Conservation (phyloP, 1,140 invertebrate genomes). For the Anastatus disparis region DNA sequence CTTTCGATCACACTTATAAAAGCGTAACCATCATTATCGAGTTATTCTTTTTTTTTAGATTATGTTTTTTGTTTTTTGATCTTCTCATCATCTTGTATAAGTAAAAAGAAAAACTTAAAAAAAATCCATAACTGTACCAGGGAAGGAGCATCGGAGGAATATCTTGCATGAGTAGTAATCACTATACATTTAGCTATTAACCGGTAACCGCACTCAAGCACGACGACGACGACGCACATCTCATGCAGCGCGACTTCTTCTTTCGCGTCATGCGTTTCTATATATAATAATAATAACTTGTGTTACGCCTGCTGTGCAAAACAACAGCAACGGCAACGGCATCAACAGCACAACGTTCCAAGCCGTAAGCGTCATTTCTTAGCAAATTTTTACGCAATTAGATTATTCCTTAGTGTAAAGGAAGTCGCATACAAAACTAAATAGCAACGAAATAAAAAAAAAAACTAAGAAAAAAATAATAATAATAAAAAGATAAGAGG, state of each 20-base stretch:
- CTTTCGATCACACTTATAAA: no score
- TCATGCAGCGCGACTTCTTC: no score
- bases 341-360: not conserved
- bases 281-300: slow-evolving; percentile 22
- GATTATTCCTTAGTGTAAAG: slow-evolving; percentile 26
- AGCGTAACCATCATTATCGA: not conserved
- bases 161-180: no score
- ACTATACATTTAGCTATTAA: no score
- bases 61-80: not conserved
- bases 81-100: not conserved
- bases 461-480: no score
- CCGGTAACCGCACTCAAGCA: no score
- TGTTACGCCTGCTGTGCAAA: no score
- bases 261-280: not conserved
- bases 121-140: slow-evolving; percentile 13
- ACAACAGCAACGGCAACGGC: not conserved
- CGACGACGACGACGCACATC: no score
- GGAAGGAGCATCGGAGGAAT: no score
- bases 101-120: slow-evolving; percentile 2
- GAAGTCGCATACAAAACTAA: no score
- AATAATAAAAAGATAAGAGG: no score
- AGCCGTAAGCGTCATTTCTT: not conserved
- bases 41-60: not conserved
- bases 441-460: no score
- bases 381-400: slow-evolving; percentile 39